A percentile compares a stretch with the other conserved stretches of the same genome.
Conservation (phyloP, 2,797 vertebrate species). For the Pelodytes ibericus region DNA sequence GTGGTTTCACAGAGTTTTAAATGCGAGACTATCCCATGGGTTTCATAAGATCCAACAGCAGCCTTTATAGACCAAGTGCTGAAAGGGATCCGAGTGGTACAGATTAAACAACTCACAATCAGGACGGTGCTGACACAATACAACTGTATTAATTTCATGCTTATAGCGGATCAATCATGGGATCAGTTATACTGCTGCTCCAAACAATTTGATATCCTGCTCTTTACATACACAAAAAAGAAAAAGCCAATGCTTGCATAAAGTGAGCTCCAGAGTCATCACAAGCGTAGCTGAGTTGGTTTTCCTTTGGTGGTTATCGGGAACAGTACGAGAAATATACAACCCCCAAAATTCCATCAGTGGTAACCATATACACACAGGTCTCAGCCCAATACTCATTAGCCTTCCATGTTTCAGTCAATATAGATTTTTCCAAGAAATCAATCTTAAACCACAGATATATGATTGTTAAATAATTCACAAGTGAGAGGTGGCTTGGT, state of each 20-base stretch:
- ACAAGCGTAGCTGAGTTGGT: conserved; percentile 19
- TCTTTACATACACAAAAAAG: not conserved
- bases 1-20: too few relatives aligned
- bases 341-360: conserved; percentile 61
- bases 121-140: conserved; percentile 22
- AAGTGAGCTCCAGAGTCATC: conserved; percentile 21
- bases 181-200: conserved; percentile 46
- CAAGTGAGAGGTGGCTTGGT: conserved; percentile 72
- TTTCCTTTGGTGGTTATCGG: not conserved
- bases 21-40: too few relatives aligned
- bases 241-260: conserved; percentile 25
- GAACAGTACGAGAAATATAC: conserved; percentile 57
- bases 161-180: conserved; percentile 44
- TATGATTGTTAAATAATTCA: conserved; percentile 84
- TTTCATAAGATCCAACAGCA: not conserved
- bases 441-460: conserved; percentile 79
- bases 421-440: conserved; percentile 77
- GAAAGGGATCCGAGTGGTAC: not conserved
- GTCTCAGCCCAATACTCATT: conserved; percentile 76
- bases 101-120: not conserved
- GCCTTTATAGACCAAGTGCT: not conserved
- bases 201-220: conserved; percentile 45
- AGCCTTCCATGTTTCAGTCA: conserved; percentile 77
- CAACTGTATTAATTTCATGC: conserved; percentile 48
- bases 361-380: conserved; percentile 70